Base-by-base conservation (phyloP, 1,140 invertebrate genomes). In the Zaprionus camerounensis region DNA sequence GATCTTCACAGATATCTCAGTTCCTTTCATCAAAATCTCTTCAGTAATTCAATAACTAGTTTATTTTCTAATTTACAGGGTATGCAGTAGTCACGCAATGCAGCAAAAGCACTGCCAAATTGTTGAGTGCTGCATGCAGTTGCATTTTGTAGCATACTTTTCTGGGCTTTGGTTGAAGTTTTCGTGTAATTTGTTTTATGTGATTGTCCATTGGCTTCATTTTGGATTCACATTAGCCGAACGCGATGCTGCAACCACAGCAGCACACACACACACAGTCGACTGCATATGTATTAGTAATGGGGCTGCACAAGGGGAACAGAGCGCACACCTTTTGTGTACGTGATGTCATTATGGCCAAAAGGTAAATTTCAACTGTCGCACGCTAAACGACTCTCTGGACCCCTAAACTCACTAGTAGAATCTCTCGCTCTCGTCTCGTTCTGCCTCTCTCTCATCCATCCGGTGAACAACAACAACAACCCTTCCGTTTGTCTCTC, bases 291-390 rank as follows among this genome's bases (percentile, higher is more conserved):
- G 83, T 80, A 81, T 64, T 55, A 17, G 81, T 79, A 78, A 61
- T 51, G 24, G 81, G 67, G 56, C 51, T 62, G 51, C 56, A 73
- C 22, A 59, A 71, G 59, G 79, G 74, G 68, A 71, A 66, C 46
- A 61, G 36, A 66, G 78, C 83, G 87, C 83, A 88, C 81, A 87
- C 83, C 83, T 87, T 87, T 88, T 84, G 83, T 87, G 84, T 87
- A 87, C 83, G 83, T 87, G 83, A 87, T 87, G 83, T 88, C 83
- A 87, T 87, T 87, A 87, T 87, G 84, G 81, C 84, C 83, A 87
- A 87, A 87, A 87, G 83, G 83, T 87, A 87, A 87, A 87, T 87
- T 87, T 87, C 84, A 87, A 84, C 84, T 87, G 83, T 87, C 83
- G 80, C 67, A 80, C 84, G 73, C 83, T 87, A 87, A 87, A 87